phyloP scores from a whole-genome alignment of 2,888 invertebrate species.

The Sympetrum striolatum region DNA sequence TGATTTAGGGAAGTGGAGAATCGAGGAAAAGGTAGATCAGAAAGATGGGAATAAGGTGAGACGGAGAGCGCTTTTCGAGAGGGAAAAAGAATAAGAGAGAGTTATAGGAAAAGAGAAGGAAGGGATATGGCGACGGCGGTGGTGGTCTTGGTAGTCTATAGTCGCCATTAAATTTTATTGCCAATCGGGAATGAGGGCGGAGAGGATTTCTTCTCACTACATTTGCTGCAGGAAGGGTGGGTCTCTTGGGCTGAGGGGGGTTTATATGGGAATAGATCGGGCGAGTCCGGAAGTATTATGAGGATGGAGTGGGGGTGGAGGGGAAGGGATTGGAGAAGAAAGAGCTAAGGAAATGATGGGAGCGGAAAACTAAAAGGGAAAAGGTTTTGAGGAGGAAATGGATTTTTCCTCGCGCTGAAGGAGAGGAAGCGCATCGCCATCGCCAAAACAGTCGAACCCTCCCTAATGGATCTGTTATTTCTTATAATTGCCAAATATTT shows the following conservation, averaged over 20 bases:
- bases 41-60: background rate
- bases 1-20: background rate
- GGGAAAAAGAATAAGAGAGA: background rate
- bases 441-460: background rate
- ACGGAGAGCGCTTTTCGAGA: background rate
- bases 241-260: background rate
- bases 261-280: constrained; percentile 21
- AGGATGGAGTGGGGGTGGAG: background rate
- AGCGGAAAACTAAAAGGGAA: background rate
- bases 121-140: background rate
- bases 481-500: too few species aligned
- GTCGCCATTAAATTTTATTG: constrained; percentile 43
- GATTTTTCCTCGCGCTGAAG: background rate
- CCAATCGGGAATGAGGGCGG: constrained; percentile 39
- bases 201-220: constrained; percentile 42
- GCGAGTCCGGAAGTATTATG: constrained; percentile 19
- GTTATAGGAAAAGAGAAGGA: background rate
- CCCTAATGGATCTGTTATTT: too few species aligned
- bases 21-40: background rate
- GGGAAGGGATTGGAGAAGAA: background rate
- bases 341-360: background rate
- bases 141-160: constrained; percentile 28
- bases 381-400: background rate
- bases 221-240: constrained; percentile 16
- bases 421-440: background rate